Evolutionary conservation across 1,140 invertebrate species (phyloP).

Genomic region (Scaptomyza pallida): DNA sequence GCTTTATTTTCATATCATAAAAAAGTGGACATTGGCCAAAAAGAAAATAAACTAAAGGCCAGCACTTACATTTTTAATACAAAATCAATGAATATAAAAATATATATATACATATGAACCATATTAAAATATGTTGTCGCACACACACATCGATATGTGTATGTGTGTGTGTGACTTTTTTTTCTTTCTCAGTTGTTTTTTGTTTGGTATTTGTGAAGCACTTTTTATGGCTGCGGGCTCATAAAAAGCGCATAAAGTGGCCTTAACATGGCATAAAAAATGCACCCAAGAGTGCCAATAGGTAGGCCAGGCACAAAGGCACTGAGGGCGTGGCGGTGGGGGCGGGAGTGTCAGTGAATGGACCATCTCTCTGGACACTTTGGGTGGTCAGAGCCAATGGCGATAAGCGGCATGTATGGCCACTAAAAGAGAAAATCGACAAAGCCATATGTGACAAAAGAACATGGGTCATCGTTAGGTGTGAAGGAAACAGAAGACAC

Average conservation of each 20-base stretch:
- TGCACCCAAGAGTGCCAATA: constrained; percentile 72
- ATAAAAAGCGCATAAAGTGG: constrained; percentile 81
- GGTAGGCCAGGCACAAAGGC: background rate
- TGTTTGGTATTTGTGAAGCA: constrained; percentile 43
- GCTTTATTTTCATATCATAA: constrained; percentile 73
- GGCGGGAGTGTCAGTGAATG: constrained; percentile 8
- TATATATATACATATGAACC: constrained; percentile 35
- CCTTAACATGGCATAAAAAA: constrained; percentile 78
- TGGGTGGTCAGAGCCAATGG: constrained; percentile 15
- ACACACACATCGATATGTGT: background rate
- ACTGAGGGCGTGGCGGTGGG: background rate
- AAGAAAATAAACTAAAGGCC: constrained; percentile 66
- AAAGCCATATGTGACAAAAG: constrained; percentile 26
- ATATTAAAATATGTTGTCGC: constrained; percentile 43
- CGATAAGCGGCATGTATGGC: constrained; percentile 17
- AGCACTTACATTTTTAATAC: constrained; percentile 80
- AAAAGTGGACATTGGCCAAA: constrained; percentile 45
- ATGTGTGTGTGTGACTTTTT: constrained; percentile 21
- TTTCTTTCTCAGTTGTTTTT: constrained; percentile 33
- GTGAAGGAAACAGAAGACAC: background rate
- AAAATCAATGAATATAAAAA: constrained; percentile 79
- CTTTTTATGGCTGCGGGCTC: constrained; percentile 76
- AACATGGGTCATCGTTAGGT: constrained; percentile 7
- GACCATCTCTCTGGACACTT: constrained; percentile 9
- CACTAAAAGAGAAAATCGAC: constrained; percentile 9